phyloP scores from a whole-genome alignment of 2,797 vertebrate genomes.

The Lithobates sylvaticus region DNA sequence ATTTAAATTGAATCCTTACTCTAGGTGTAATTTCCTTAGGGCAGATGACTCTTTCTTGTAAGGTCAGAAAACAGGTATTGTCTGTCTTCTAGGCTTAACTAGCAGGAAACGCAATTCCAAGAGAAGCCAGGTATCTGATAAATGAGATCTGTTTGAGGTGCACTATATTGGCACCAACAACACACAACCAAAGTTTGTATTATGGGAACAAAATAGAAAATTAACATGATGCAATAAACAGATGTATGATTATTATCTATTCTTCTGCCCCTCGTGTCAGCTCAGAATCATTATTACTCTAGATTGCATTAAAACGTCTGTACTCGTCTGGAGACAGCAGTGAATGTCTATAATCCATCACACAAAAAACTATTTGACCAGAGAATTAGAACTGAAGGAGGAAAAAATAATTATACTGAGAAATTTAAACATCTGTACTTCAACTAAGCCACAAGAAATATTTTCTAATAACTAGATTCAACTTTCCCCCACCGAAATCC shows the following conservation, averaged over 20 bases:
- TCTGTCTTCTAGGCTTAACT: background rate
- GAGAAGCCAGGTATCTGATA: background rate
- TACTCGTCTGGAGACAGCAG: background rate
- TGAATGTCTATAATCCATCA: too few species aligned
- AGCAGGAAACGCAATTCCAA: background rate
- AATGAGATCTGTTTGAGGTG: background rate
- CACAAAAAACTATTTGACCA: too few species aligned
- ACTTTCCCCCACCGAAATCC: too few species aligned
- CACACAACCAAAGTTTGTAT: background rate
- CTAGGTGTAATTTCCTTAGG: background rate
- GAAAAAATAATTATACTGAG: too few species aligned
- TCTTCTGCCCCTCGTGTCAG: background rate
- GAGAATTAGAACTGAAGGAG: too few species aligned
- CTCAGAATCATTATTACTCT: background rate
- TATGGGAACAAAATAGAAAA: background rate
- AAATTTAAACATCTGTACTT: too few species aligned
- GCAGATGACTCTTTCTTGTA: slow-evolving; percentile 1
- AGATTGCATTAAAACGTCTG: background rate
- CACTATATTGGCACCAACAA: background rate
- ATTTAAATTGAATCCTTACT: background rate
- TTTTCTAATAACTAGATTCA: too few species aligned
- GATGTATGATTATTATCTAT: background rate
- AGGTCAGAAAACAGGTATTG: slow-evolving; percentile 13
- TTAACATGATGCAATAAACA: background rate
- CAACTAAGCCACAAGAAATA: too few species aligned